A percentile compares a stretch with the other conserved stretches of the same genome.
These are phyloP conservation scores for Dyspetes luteomarginatus DNA, from an alignment of 2,888 invertebrate genomes.

Conservation along the genomic window DNA sequence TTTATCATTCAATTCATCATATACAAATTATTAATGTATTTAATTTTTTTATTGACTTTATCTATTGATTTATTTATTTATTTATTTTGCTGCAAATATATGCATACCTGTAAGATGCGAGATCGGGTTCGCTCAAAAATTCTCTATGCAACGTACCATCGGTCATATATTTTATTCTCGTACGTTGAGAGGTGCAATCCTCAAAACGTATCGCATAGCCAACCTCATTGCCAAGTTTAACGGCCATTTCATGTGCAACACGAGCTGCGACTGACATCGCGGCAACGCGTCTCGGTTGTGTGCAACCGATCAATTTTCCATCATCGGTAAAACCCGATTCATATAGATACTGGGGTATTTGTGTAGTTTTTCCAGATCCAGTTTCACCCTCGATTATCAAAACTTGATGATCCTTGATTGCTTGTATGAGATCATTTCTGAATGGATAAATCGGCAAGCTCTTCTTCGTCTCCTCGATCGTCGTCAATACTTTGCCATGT, in stretches of 20 bases:
- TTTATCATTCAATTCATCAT: constrained; percentile 33
- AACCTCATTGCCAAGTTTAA: constrained; percentile 97
- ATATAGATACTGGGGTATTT: constrained; percentile 98
- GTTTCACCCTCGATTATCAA: constrained; percentile 99
- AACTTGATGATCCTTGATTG: constrained; percentile 95
- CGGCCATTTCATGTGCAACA: constrained; percentile 98
- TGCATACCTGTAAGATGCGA: constrained; percentile 91
- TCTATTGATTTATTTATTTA: too few relatives aligned
- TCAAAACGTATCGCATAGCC: constrained; percentile 98
- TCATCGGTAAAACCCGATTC: constrained; percentile 95
- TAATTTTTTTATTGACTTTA: too few relatives aligned
- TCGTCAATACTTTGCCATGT: constrained; percentile 83
- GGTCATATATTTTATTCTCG: constrained; percentile 99
- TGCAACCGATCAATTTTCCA: constrained; percentile 97
- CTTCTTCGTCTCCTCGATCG: constrained; percentile 94
- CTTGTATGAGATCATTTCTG: constrained; percentile 93
- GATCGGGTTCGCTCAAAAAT: constrained; percentile 98
- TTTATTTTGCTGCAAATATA: background rate
- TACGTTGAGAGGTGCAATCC: constrained; percentile 99
- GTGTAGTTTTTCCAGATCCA: constrained; percentile 99
- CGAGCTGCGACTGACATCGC: constrained; percentile 99
- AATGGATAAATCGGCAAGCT: constrained; percentile 98
- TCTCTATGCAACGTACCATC: constrained; percentile 99
- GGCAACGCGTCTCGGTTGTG: constrained; percentile 98
- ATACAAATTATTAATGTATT: background rate